Conservation (phyloP, 2,888 invertebrate species). For the Zhengitettix transpicula region DNA sequence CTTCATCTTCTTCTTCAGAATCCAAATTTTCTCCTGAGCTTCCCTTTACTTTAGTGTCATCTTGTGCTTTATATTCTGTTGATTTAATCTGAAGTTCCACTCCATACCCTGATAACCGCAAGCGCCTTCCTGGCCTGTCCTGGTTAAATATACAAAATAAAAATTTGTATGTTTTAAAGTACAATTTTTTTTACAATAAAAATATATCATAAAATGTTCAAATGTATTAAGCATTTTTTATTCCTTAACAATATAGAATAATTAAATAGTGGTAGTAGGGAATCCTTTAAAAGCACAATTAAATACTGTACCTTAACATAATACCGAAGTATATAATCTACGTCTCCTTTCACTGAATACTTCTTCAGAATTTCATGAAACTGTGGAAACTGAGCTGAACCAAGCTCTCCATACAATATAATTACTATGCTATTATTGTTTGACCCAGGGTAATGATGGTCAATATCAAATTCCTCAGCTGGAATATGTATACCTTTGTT, state of each 20-base stretch:
- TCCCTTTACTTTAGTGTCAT: conserved; percentile 53
- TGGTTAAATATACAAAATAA: conserved; percentile 11
- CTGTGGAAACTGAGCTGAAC: conserved; percentile 49
- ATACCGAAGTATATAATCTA: conserved; percentile 81
- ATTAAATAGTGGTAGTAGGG: too few species aligned
- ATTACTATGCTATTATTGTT: conserved; percentile 45
- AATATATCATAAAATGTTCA: too few species aligned
- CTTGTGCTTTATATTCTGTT: conserved; percentile 98
- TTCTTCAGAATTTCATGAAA: conserved; percentile 58
- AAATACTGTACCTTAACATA: conserved; percentile 47
- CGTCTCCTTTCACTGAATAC: conserved; percentile 47
- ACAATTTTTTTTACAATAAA: neutral
- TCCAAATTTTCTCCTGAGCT: conserved; percentile 30
- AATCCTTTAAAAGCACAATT: neutral
- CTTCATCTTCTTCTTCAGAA: conserved; percentile 39
- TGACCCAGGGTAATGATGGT: conserved; percentile 69
- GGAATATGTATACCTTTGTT: conserved; percentile 5
- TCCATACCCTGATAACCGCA: conserved; percentile 89
- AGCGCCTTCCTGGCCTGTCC: conserved; percentile 31
- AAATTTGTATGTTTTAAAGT: neutral
- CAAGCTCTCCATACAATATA: conserved; percentile 79
- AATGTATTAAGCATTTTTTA: too few species aligned
- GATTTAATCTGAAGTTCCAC: conserved; percentile 97
- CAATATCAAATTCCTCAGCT: conserved; percentile 54
- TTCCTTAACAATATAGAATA: too few species aligned